A percentile compares a stretch with the other conserved stretches of the same genome.
Evolutionary conservation across 2,888 invertebrate species (phyloP).

Genomic region (Ctena decussata): DNA sequence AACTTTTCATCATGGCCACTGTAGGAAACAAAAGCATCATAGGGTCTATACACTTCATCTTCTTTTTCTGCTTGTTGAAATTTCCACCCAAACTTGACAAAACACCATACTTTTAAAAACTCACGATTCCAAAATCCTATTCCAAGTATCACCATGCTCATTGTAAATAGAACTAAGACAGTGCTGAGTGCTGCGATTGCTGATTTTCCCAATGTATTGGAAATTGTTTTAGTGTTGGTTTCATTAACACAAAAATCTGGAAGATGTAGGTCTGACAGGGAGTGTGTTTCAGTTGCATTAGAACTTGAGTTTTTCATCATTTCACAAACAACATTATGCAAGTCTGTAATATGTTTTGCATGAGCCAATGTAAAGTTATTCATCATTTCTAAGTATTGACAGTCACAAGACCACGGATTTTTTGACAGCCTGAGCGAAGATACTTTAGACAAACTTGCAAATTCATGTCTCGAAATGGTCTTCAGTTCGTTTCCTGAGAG

Average conservation of each 20-base stretch:
- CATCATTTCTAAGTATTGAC: slow-evolving; percentile 35
- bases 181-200: slow-evolving; percentile 11
- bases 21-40: slow-evolving; percentile 97
- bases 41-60: slow-evolving; percentile 83
- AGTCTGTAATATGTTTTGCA: slow-evolving; percentile 7
- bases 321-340: slow-evolving; percentile 15
- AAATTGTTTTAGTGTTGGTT: neutral
- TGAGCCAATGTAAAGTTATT: slow-evolving; percentile 10
- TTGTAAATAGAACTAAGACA: slow-evolving; percentile 37
- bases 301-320: neutral
- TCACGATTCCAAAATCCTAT: slow-evolving; percentile 33
- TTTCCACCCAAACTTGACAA: slow-evolving; percentile 36
- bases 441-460: slow-evolving; percentile 40
- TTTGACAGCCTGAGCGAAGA: slow-evolving; percentile 58
- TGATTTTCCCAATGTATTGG: neutral
- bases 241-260: slow-evolving; percentile 25
- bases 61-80: neutral
- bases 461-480: slow-evolving; percentile 44
- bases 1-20: slow-evolving; percentile 93
- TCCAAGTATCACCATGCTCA: slow-evolving; percentile 49
- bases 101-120: slow-evolving; percentile 38
- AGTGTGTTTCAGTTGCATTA: neutral
- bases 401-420: slow-evolving; percentile 66
- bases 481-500: slow-evolving; percentile 64
- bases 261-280: neutral